Percentiles rank a stretch among this genome's conserved stretches.
phyloP scores from a whole-genome alignment of 2,113 vertebrate genomes.

The Hystrix brachyura region DNA sequence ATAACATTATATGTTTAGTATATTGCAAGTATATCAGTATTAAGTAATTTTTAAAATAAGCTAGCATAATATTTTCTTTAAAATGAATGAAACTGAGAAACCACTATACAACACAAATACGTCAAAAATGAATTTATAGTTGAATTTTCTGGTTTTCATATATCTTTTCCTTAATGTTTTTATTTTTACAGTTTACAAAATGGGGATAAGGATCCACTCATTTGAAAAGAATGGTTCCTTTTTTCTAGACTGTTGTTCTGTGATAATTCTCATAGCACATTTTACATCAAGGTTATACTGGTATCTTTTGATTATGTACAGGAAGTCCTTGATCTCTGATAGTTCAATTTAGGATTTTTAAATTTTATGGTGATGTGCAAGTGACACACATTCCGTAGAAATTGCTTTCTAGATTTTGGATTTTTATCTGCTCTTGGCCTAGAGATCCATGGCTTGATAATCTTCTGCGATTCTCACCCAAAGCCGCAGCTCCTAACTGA shows the following conservation, averaged over 20 bases:
- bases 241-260: neutral
- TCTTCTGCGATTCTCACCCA: neutral
- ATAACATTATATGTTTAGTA: neutral
- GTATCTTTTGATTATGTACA: neutral
- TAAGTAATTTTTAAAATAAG: neutral
- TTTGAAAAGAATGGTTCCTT: neutral
- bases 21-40: neutral
- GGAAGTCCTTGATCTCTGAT: neutral
- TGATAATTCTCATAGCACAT: neutral
- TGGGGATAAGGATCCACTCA: neutral
- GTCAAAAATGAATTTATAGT: neutral
- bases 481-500: neutral
- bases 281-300: neutral
- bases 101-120: neutral
- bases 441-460: too few species aligned
- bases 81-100: neutral
- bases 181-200: neutral
- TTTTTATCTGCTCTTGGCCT: neutral
- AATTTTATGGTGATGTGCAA: neutral
- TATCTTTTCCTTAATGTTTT: neutral
- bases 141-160: neutral
- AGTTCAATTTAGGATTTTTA: neutral
- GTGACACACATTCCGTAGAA: neutral
- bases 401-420: neutral
- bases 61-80: neutral